phyloP scores from a whole-genome alignment of 2,797 vertebrate species.

The Lepilemur septentrionalis region DNA sequence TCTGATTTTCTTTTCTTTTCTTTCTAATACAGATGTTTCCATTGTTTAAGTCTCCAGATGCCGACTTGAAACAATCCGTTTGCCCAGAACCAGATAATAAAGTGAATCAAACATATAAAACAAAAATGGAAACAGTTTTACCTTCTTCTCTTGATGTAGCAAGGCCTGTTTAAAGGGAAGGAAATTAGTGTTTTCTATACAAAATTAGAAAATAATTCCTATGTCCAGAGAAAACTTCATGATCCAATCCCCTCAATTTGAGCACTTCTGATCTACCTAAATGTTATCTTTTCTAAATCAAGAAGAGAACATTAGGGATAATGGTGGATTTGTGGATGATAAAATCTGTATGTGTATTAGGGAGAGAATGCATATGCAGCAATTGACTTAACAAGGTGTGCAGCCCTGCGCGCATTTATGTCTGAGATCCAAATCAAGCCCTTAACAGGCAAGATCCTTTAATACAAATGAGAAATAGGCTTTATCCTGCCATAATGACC shows the following conservation, averaged over 20 bases:
- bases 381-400: slow-evolving; percentile 78
- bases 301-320: slow-evolving; percentile 36
- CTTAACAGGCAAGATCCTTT: slow-evolving; percentile 78
- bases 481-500: slow-evolving; percentile 76
- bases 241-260: not conserved
- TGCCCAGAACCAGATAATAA: slow-evolving; percentile 30
- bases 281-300: slow-evolving; percentile 62
- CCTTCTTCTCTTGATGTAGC: slow-evolving; percentile 24
- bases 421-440: slow-evolving; percentile 75
- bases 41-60: slow-evolving; percentile 11
- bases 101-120: slow-evolving; percentile 43
- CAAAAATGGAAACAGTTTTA: slow-evolving; percentile 33
- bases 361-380: slow-evolving; percentile 61
- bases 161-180: not conserved
- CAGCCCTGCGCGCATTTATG: slow-evolving; percentile 57
- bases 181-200: not conserved
- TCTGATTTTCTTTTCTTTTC: not conserved
- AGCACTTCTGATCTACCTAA: slow-evolving; percentile 40
- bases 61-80: slow-evolving; percentile 13
- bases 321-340: slow-evolving; percentile 51
- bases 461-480: slow-evolving; percentile 81
- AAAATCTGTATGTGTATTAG: slow-evolving; percentile 61
- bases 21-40: not conserved
- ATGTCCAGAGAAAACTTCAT: slow-evolving; percentile 21
- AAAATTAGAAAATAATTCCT: slow-evolving; percentile 41